Evolutionary conservation across 2,888 invertebrate species (phyloP), one percentile per base, ranked within the genome.

Genomic region (Agriotes lineatus): DNA sequence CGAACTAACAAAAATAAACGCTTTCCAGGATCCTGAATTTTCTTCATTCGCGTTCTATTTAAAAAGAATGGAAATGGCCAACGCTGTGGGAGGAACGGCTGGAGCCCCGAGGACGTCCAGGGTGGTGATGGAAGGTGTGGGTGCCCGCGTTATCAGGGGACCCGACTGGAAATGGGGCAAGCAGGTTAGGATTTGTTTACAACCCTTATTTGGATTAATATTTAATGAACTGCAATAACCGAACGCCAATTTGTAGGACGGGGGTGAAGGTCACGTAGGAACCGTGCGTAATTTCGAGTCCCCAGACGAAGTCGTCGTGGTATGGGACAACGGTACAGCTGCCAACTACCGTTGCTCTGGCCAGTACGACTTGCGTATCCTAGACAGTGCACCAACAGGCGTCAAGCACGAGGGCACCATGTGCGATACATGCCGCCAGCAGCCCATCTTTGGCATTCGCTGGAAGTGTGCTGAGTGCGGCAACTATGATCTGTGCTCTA

Each of bases 161-260:
- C 96, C 96, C 71, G 97, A 97, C 85, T 98, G 98, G 98, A 98
- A 98, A 89, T 98, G 97, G 97, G 96, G 96, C 83, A 97, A 97
- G 88, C 97, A 98, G 91, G 96, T 95, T 85, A 85, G 57, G 30
- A 58, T 57, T 67, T 57, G 12, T 52, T 52, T 52, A 52, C 25
- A 30, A 14, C 2, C 50, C 25, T 2, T 39, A 39, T 39, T 44
- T 14, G 2, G 1, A 7, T 9, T 22, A 50, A 30, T 22, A 30
- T 30, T 50, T 50, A 25, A 50, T 50, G n/a, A 45, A 18, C n/a
- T n/a, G n/a, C 19, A 39, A 9, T 48, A 14, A 39, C 19, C 30
- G 7, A 12, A 25, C 30, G 1, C 9, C 7, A 64, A 61, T 83
- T 83, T 60, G 25, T 79, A 95, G 95, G 96, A 96, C 86, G 96